These are phyloP conservation scores for Stegophylla sp. DNA, from an alignment of 2,888 invertebrate species.

Conservation along the genomic window DNA sequence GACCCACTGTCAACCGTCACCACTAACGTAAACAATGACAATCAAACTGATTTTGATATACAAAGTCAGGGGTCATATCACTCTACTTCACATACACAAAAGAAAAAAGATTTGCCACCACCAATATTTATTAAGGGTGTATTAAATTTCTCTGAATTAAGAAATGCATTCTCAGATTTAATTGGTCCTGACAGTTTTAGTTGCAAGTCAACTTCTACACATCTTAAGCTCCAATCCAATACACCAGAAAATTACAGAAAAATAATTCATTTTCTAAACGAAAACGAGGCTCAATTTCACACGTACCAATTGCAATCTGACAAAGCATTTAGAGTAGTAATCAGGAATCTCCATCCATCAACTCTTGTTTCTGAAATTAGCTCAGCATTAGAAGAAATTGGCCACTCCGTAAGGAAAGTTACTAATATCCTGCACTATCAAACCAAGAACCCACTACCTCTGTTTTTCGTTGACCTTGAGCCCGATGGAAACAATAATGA, in stretches of 20 bases:
- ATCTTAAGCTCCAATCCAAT: background rate
- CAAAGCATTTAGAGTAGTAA: background rate
- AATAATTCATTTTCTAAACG: background rate
- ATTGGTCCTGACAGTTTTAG: background rate
- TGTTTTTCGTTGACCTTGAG: too few relatives aligned
- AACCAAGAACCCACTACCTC: too few relatives aligned
- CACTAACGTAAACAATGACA: background rate
- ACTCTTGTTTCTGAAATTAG: background rate
- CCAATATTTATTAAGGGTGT: background rate
- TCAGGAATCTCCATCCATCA: background rate
- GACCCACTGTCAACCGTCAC: too few relatives aligned
- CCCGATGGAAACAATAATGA: too few relatives aligned
- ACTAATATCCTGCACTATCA: too few relatives aligned
- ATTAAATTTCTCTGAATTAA: constrained; percentile 2
- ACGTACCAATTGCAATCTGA: background rate
- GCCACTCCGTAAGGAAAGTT: too few relatives aligned
- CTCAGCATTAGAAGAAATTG: too few relatives aligned
- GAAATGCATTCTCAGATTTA: background rate
- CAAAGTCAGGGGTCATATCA: background rate
- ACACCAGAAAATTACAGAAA: background rate
- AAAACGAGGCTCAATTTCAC: background rate
- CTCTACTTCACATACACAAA: background rate
- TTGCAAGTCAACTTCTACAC: background rate
- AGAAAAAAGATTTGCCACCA: constrained; percentile 1
- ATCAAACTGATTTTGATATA: background rate